Conservation (phyloP, 2,113 vertebrate genomes). For the Sceloporus undulatus region DNA sequence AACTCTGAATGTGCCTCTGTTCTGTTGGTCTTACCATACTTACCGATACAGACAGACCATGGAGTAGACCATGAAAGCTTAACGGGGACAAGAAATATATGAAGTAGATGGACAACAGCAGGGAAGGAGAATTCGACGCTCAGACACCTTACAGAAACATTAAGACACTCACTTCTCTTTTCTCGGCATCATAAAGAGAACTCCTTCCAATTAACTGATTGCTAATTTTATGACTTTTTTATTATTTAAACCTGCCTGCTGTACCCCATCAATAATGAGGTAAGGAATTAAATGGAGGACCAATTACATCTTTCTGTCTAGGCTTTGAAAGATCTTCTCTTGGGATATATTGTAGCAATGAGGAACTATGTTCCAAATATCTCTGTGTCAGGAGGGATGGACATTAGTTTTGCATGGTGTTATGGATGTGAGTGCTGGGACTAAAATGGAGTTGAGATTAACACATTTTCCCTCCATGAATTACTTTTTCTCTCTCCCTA, state of each 20-base stretch:
- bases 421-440: neutral
- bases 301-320: neutral
- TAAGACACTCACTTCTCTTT: conserved; percentile 54
- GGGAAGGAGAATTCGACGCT: conserved; percentile 28
- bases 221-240: conserved; percentile 38
- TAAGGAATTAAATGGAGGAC: conserved; percentile 56
- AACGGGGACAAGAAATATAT: neutral
- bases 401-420: neutral
- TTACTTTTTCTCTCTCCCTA: too few species aligned
- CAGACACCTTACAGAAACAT: conserved; percentile 38
- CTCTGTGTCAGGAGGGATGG: neutral
- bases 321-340: neutral
- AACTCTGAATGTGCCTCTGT: neutral
- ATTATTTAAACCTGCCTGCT: conserved; percentile 34
- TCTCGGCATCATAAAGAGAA: conserved; percentile 23
- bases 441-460: neutral
- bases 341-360: neutral
- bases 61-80: neutral
- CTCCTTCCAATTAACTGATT: conserved; percentile 44
- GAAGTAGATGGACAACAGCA: conserved; percentile 7
- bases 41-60: neutral
- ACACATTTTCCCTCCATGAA: neutral
- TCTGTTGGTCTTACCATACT: conserved; percentile 19
- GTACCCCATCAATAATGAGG: conserved; percentile 71
- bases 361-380: neutral